Conservation (phyloP, 2,113 vertebrate genomes). For the Stegastes partitus region DNA sequence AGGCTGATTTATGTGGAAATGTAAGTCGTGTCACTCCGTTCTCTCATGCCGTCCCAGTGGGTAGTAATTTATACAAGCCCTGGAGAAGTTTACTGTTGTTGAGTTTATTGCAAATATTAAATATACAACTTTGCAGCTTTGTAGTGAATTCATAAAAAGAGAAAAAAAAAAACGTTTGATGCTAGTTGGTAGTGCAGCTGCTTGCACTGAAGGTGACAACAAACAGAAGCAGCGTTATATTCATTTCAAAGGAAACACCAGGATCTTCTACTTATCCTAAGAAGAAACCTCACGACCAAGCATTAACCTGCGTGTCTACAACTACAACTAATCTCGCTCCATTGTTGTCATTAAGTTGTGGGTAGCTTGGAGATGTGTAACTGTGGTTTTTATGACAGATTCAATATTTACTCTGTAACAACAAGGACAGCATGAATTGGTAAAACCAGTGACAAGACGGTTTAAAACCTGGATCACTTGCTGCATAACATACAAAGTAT, state of each 20-base stretch:
- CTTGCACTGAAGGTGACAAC: constrained; percentile 10
- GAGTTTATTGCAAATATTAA: not conserved
- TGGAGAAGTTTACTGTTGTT: not conserved
- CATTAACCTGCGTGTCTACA: too few species aligned
- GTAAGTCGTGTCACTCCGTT: not conserved
- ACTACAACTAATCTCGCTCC: not conserved
- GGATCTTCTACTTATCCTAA: not conserved
- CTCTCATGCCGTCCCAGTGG: too few species aligned
- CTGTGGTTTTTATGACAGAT: too few species aligned
- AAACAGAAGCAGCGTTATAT: constrained; percentile 1
- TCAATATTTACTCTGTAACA: too few species aligned
- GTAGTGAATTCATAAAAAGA: not conserved
- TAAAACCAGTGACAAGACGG: too few species aligned
- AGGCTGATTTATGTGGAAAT: not conserved
- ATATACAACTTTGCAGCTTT: too few species aligned
- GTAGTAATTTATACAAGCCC: too few species aligned
- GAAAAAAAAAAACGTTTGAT: constrained; percentile 10
- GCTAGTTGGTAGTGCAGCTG: not conserved
- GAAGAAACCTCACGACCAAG: not conserved
- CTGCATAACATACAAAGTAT: too few species aligned
- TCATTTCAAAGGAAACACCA: not conserved
- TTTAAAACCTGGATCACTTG: too few species aligned
- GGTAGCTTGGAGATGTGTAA: too few species aligned
- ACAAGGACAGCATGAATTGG: too few species aligned
- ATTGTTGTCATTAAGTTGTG: too few species aligned